A percentile compares a stretch with the other conserved stretches of the same genome.
Conservation (phyloP, 2,797 vertebrate genomes). For the Agapornis canus region DNA sequence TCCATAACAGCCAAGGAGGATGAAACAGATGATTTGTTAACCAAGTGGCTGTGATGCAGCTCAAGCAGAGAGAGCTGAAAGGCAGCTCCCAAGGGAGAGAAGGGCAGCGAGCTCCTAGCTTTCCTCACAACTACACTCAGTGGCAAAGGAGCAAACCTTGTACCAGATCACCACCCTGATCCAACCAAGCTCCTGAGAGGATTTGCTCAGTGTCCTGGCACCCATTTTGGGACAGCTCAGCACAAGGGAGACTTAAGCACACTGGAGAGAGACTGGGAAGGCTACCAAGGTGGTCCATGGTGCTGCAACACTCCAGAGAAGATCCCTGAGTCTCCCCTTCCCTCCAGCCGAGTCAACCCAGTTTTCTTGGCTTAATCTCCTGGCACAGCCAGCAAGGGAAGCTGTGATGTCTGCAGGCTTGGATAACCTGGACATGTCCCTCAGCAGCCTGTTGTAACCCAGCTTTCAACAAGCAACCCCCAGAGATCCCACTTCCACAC, state of each 20-base stretch:
- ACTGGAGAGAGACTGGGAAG: neutral
- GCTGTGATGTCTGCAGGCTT: neutral
- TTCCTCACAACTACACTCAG: rapidly evolving
- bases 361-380: neutral
- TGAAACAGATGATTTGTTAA: neutral
- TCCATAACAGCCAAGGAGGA: neutral
- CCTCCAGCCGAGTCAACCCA: rapidly evolving
- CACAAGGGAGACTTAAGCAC: neutral
- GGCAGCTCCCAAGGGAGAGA: neutral
- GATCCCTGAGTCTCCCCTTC: neutral
- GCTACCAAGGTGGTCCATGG: neutral
- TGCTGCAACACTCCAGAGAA: neutral
- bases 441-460: neutral
- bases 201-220: rapidly evolving
- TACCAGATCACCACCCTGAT: neutral
- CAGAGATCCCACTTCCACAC: neutral
- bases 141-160: neutral
- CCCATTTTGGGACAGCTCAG: rapidly evolving
- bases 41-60: rapidly evolving
- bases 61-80: neutral
- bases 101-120: neutral
- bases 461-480: neutral
- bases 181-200: neutral
- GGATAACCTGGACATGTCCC: rapidly evolving
- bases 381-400: neutral